A percentile compares a stretch with the other conserved stretches of the same genome.
Conservation (phyloP, 1,140 invertebrate genomes). For the Nasonia longicornis region DNA sequence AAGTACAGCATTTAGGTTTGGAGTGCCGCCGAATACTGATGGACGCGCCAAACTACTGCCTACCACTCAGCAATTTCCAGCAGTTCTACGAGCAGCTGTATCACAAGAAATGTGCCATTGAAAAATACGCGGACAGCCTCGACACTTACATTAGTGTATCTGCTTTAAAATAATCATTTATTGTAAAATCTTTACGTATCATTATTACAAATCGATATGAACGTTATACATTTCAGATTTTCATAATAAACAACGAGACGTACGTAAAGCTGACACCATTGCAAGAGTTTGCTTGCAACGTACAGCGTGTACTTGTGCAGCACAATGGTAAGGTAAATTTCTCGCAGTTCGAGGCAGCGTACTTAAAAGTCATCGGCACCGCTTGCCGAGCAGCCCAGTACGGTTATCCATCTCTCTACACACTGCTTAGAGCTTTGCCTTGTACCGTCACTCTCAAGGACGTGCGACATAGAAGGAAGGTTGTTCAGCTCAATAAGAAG, state of each 20-base stretch:
- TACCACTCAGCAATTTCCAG: conserved; percentile 68
- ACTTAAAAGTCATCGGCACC: conserved; percentile 70
- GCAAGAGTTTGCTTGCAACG: conserved; percentile 72
- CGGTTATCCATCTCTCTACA: conserved; percentile 69
- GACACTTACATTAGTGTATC: conserved; percentile 67
- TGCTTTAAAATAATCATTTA: neutral
- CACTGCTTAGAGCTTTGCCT: conserved; percentile 72
- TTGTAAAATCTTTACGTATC: conserved; percentile 13
- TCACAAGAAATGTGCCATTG: conserved; percentile 66
- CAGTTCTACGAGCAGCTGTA: conserved; percentile 68
- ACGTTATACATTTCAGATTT: conserved; percentile 56
- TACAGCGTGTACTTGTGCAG: conserved; percentile 71
- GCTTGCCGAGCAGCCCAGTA: conserved; percentile 71
- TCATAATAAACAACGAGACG: conserved; percentile 57
- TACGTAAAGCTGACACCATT: conserved; percentile 71
- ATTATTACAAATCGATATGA: conserved; percentile 21
- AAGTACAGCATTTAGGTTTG: conserved; percentile 66
- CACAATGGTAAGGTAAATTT: conserved; percentile 70
- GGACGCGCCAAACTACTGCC: conserved; percentile 68
- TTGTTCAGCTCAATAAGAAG: conserved; percentile 66
- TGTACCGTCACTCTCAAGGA: conserved; percentile 70
- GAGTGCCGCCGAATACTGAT: conserved; percentile 72
- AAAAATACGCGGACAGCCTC: conserved; percentile 68
- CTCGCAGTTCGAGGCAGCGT: conserved; percentile 71
- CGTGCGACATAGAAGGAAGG: conserved; percentile 61